Base-by-base conservation (phyloP, 1,140 invertebrate species). In the Bombus picipes region DNA sequence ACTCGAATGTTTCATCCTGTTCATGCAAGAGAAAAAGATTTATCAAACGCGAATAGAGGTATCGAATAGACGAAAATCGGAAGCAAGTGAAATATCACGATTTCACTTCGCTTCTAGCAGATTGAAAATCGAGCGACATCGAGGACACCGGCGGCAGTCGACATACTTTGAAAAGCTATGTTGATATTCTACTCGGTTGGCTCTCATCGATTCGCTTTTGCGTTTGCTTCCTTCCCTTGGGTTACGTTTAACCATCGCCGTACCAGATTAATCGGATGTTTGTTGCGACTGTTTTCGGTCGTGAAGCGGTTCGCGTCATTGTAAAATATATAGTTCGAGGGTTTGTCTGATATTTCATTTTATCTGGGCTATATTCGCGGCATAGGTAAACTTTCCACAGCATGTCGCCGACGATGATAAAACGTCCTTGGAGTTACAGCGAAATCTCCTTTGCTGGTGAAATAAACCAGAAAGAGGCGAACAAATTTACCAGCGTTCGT, bases 141-240 rank as follows among this genome's bases (percentile, higher is more conserved):
- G 47, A 53, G 47, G 47, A 18, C 18, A 53, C 18, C 47, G 47
- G 18, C 47, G 47, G 47, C 47, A 22, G 47, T 53, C 28, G 25
- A 62, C 22, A 62, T 62, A 41, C 13, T 72, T 59, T 37, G 34
- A 41, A 25, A 57, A 72, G 68, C 68, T 72, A 80, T 88, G 86
- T 88, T 87, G 86, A 88, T 88, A 88, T 88, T 88, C 81, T 18
- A 18, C 65, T 66, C n/a, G 12, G 65, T 8, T 66, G 12, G 65
- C n/a, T 18, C n/a, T 66, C 65, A 12, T 32, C 65, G n/a, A 9
- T 34, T 32, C 18, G 32, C 18, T 68, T 53, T 22, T 53, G 18
- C 5, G 47, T 1, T 53, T 6, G 18, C 18, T 53, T 53, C 18
- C 47, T 53, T 75, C 78, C 87, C 70, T 87, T 79, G 62, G 8